These are phyloP conservation scores for Cephus rjabovi DNA, from an alignment of 2,888 invertebrate species.

Conservation along the genomic window DNA sequence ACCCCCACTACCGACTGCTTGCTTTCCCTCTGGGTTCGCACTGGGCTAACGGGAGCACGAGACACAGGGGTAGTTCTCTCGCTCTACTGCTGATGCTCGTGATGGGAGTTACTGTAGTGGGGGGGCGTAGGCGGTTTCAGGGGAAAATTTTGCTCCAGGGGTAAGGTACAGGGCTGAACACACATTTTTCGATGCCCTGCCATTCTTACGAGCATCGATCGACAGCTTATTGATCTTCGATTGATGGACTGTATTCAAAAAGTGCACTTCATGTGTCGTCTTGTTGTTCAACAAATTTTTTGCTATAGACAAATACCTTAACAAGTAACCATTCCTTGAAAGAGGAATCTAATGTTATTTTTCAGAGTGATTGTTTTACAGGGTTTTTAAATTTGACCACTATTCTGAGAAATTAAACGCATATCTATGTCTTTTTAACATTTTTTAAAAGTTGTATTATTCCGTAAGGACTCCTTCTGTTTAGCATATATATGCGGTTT, in stretches of 20 bases:
- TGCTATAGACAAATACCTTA: not conserved
- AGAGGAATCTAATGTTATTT: too few species aligned
- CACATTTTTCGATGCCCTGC: not conserved
- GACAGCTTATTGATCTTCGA: not conserved
- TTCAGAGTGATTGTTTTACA: too few species aligned
- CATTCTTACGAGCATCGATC: not conserved
- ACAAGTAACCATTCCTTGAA: not conserved
- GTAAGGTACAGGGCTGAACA: not conserved
- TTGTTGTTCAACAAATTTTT: not conserved
- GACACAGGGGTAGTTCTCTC: not conserved
- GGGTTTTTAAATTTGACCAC: too few species aligned
- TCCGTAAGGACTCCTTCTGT: not conserved
- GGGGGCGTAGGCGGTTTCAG: conserved; percentile 1
- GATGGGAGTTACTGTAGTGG: not conserved
- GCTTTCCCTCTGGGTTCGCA: conserved; percentile 35
- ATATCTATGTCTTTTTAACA: not conserved
- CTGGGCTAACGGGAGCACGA: conserved; percentile 23
- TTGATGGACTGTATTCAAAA: not conserved
- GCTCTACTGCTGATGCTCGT: not conserved
- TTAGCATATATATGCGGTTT: not conserved
- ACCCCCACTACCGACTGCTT: conserved; percentile 32
- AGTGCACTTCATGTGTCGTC: not conserved
- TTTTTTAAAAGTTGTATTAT: not conserved
- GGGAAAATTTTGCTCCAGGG: not conserved
- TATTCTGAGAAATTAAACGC: not conserved